Percentiles rank a stretch among this genome's conserved stretches.
Conservation (phyloP, 2,888 invertebrate genomes). For the Epiblema foenella region DNA sequence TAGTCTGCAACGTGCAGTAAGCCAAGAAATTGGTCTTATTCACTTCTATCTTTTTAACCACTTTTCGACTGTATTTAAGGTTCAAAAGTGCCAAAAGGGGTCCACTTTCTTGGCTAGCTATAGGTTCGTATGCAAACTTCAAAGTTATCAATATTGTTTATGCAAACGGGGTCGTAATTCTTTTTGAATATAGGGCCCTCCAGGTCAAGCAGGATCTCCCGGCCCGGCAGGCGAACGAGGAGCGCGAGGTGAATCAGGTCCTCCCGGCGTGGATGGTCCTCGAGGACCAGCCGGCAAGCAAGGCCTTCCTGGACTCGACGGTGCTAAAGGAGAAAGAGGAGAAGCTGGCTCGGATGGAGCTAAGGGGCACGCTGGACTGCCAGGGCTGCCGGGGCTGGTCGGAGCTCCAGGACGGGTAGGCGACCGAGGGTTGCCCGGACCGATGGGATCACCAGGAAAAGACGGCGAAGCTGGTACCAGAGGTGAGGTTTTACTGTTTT, state of each 20-base stretch:
- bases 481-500: conserved; percentile 75
- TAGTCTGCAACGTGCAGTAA: neutral
- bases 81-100: too few species aligned
- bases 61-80: too few species aligned
- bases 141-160: neutral
- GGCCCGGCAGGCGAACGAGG: conserved; percentile 90
- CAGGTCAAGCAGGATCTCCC: conserved; percentile 86
- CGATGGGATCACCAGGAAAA: conserved; percentile 89
- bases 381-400: conserved; percentile 91
- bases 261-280: conserved; percentile 90
- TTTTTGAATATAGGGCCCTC: conserved; percentile 83
- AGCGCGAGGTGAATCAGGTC: conserved; percentile 89
- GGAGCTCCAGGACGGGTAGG: conserved; percentile 88
- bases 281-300: conserved; percentile 91
- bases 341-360: conserved; percentile 89
- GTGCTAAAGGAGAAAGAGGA: conserved; percentile 86
- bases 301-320: conserved; percentile 90
- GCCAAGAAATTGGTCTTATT: neutral
- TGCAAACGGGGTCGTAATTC: neutral
- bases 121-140: neutral
- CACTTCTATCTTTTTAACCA: too few species aligned
- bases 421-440: conserved; percentile 88
- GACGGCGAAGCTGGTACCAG: conserved; percentile 90
- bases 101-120: too few species aligned
- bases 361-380: conserved; percentile 93